Evolutionary conservation across 2,888 invertebrate genomes (phyloP), one percentile per base, ranked within the genome.

Genomic region (Dryococelus australis): DNA sequence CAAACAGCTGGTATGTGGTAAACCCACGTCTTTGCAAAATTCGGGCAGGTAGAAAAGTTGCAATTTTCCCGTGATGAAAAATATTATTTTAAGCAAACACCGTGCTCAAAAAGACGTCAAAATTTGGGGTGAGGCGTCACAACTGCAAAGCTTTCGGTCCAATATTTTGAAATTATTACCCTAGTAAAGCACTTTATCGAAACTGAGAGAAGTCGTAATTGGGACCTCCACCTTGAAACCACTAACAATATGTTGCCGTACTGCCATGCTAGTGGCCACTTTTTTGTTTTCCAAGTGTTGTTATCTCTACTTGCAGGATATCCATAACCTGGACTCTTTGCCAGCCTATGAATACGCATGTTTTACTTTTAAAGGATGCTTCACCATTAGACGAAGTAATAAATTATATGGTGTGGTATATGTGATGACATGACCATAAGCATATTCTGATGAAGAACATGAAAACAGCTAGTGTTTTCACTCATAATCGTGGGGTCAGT

Each of bases 261-360:
- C 78, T 88, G 87, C 84, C 85, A 89, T 80, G 88, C 88, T 43
- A 86, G 84, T 85, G 90, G 90, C 3, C 90, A 90, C 87, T 87
- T 88, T 88, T 20, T 84, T 65, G 35, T 89, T 90, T 87, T 86
- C 88, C 13, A 89, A 88, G 85, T 88, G 86, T 86, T 84, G 86
- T 26, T 88, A 89, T 80, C 35, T 90, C 26, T 90, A 87, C 84
- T 53, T 90, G 12, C 90, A 90, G 87, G 87, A 88, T 20, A 89
- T 87, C 88, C 35, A 86, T 43, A 43, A 86, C 43, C 84, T 89
- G n/a, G 43, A 89, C 43, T 83, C 27, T 24, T 81, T 88, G 85
- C 43, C 86, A n/a, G 24, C 84, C 12, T 85, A 35, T 27, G 85
- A 88, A 65, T 87, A 85, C 27, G n/a, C 81, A 24, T 24, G 24